Base-by-base conservation (phyloP, 2,113 vertebrate genomes). In the Xiphias gladius region DNA sequence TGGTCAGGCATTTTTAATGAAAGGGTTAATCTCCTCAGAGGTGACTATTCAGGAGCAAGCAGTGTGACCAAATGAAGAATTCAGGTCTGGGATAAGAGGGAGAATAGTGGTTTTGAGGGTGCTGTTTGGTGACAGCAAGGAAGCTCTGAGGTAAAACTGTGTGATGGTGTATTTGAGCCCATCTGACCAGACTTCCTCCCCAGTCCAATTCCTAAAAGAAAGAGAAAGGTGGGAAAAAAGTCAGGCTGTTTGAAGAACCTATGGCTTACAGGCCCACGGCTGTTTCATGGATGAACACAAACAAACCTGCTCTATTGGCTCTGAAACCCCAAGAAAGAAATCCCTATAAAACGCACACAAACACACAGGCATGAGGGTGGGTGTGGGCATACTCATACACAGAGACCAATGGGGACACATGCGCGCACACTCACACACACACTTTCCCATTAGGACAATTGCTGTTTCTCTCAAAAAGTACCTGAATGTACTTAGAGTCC, bases 1-100 rank as follows among this genome's bases (percentile, higher is more conserved):
- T 94, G 94, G 96, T 96, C 95, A 96, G 95, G 96, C 95, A 96
- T 97, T 97, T 96, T 96, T 97, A 98, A 98, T 99, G 98, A 99
- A 99, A 98, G 98, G 98, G 98, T 99, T 99, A 99, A 99, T 99
- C 98, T 99, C 96, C 96, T 98, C 96, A 93, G 96, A 97, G 97
- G 97, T 98, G 96, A 99, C 97, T 95, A 98, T 98, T 98, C 96
- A 99, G 95, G 93, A 97, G 96, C 97, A 97, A 95, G 94, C 95
- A 96, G 96, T 99, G 98, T 99, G 98, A 99, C 98, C 97, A 98
- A 99, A 98, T 95, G 97, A 96, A 99, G 96, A 94, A 97, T 96
- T 97, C 96, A 96, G 96, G 95, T 93, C 95, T 95, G 93, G 91
- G 83, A 96, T 96, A 97, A 96, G 94, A 94, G 92, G 93, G 94